Percentiles rank a stretch among this genome's conserved stretches.
phyloP scores from a whole-genome alignment of 2,797 vertebrate genomes.

The Coreius guichenoti region DNA sequence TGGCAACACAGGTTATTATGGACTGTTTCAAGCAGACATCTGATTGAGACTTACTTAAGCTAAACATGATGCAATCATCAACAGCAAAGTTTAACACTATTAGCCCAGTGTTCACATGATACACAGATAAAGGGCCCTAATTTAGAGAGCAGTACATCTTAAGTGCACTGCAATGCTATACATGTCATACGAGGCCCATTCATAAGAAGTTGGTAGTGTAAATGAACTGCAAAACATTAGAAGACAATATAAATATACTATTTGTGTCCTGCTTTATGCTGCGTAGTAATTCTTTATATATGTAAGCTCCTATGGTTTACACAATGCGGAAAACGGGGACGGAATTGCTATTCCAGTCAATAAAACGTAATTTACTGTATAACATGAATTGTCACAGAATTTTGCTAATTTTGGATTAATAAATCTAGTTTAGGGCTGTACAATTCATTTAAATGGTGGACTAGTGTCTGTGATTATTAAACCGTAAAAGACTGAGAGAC shows the following conservation, averaged over 20 bases:
- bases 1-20: slow-evolving; percentile 33
- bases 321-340: not conserved
- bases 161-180: not conserved
- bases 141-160: not conserved
- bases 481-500: not conserved
- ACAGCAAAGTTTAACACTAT: slow-evolving; percentile 24
- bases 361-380: not conserved
- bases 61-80: slow-evolving; percentile 50
- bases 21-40: slow-evolving; percentile 37
- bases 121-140: not conserved
- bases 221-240: not conserved
- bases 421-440: not conserved
- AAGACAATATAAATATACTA: not conserved
- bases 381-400: not conserved
- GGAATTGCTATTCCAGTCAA: not conserved
- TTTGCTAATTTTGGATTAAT: not conserved
- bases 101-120: not conserved
- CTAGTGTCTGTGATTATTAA: not conserved
- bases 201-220: not conserved
- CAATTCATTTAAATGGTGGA: not conserved
- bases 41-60: slow-evolving; percentile 50
- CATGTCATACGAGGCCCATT: not conserved
- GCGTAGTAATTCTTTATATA: too few species aligned
- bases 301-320: not conserved
- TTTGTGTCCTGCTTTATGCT: not conserved